phyloP scores from a whole-genome alignment of 2,888 invertebrate genomes.

The Mystacides longicornis region DNA sequence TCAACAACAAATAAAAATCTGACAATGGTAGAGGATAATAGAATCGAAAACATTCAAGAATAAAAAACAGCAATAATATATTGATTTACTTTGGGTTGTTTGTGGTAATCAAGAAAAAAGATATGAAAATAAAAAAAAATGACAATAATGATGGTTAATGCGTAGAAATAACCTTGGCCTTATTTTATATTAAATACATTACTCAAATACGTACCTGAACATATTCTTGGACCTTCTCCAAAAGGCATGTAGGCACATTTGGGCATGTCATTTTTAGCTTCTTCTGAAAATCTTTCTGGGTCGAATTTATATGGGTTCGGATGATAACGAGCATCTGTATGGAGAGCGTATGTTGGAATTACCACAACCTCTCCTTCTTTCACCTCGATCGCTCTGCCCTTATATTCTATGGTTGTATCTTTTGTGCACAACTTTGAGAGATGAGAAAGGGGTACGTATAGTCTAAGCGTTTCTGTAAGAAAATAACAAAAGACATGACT shows the following conservation, averaged over 20 bases:
- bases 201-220: conserved; percentile 3
- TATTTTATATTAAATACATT: too few relatives aligned
- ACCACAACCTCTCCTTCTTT: neutral
- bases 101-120: too few relatives aligned
- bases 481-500: too few relatives aligned
- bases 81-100: too few relatives aligned
- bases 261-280: neutral
- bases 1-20: too few relatives aligned
- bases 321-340: neutral
- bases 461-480: conserved; percentile 6
- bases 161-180: too few relatives aligned
- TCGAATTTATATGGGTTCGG: conserved; percentile 3
- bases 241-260: conserved; percentile 5
- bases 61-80: too few relatives aligned
- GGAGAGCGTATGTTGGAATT: neutral
- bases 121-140: too few relatives aligned
- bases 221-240: conserved; percentile 10
- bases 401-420: neutral
- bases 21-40: too few relatives aligned
- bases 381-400: neutral
- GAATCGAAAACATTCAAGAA: too few relatives aligned
- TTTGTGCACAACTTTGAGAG: conserved; percentile 1
- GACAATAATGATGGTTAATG: too few relatives aligned
- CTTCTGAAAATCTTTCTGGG: neutral
- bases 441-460: neutral